Percentiles rank a stretch among this genome's conserved stretches.
Conservation (phyloP, 2,888 invertebrate species). For the Pterobdella sp. region DNA sequence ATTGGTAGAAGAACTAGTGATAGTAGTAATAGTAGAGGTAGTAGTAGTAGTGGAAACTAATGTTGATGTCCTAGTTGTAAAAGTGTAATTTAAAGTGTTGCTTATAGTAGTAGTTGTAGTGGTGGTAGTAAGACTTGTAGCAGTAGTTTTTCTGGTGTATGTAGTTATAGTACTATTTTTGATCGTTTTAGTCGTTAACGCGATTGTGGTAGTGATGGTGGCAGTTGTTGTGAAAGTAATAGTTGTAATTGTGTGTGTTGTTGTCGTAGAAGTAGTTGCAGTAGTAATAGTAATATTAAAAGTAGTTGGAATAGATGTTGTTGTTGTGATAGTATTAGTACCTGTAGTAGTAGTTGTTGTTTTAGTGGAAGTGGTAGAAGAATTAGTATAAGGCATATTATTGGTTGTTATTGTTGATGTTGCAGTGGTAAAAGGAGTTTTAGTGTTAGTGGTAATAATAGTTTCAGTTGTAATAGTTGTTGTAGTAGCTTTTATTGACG, state of each 20-base stretch:
- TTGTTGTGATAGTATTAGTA: slow-evolving; percentile 3
- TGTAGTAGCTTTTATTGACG: not conserved
- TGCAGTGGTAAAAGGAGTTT: not conserved
- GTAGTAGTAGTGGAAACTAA: not conserved
- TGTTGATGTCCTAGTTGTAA: not conserved
- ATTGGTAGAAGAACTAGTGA: not conserved
- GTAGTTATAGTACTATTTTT: not conserved
- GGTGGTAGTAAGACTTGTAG: not conserved
- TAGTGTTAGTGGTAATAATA: not conserved
- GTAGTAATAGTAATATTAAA: slow-evolving; percentile 1
- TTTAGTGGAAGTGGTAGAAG: slow-evolving; percentile 1
- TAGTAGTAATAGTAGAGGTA: slow-evolving; percentile 6
- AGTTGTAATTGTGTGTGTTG: not conserved
- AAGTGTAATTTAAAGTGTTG: not conserved
- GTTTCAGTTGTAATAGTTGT: not conserved
- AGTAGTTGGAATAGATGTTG: slow-evolving; percentile 4
- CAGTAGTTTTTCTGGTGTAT: not conserved
- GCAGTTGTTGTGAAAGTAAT: not conserved
- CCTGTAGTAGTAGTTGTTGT: slow-evolving; percentile 1
- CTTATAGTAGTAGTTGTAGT: slow-evolving; percentile 1
- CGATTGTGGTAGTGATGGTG: slow-evolving; percentile 2
- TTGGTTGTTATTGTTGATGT: not conserved
- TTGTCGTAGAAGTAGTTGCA: not conserved
- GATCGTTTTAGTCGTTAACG: too few species aligned
- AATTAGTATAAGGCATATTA: not conserved